Evolutionary conservation across 2,797 vertebrate species (phyloP).

Genomic region (Choloepus didactylus): DNA sequence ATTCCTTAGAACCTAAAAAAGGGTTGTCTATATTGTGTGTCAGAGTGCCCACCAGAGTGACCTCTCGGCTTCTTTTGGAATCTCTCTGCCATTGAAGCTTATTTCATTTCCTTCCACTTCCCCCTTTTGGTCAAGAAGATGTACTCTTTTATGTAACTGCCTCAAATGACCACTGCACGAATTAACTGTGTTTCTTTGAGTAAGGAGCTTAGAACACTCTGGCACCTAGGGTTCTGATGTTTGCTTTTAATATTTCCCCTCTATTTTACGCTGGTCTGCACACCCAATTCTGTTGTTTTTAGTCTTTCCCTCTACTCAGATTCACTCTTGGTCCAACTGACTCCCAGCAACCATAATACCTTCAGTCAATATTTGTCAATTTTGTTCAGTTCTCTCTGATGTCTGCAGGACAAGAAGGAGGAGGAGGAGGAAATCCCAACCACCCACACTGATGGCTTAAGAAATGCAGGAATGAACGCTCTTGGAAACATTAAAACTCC

Average conservation of each 20-base stretch:
- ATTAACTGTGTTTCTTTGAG: not conserved
- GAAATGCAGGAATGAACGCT: rapidly evolving
- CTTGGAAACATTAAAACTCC: not conserved
- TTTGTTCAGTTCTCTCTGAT: not conserved
- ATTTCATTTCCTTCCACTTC: too few species aligned
- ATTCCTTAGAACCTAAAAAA: too few species aligned
- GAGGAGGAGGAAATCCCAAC: not conserved
- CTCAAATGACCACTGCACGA: not conserved
- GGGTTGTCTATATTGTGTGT: too few species aligned
- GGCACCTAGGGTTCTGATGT: not conserved
- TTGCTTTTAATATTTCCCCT: not conserved
- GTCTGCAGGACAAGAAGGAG: not conserved
- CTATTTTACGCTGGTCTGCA: not conserved
- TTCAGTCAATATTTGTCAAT: not conserved
- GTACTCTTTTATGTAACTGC: not conserved
- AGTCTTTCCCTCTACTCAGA: not conserved
- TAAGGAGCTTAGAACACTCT: not conserved
- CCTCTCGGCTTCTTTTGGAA: too few species aligned
- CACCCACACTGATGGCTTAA: not conserved
- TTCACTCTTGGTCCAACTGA: not conserved
- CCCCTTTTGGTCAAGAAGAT: too few species aligned
- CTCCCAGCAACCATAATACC: not conserved
- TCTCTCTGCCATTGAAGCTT: too few species aligned
- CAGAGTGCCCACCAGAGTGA: too few species aligned
- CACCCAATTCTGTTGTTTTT: not conserved